Evolutionary conservation across 2,113 vertebrate species (phyloP).

Genomic region (Myotis davidii): DNA sequence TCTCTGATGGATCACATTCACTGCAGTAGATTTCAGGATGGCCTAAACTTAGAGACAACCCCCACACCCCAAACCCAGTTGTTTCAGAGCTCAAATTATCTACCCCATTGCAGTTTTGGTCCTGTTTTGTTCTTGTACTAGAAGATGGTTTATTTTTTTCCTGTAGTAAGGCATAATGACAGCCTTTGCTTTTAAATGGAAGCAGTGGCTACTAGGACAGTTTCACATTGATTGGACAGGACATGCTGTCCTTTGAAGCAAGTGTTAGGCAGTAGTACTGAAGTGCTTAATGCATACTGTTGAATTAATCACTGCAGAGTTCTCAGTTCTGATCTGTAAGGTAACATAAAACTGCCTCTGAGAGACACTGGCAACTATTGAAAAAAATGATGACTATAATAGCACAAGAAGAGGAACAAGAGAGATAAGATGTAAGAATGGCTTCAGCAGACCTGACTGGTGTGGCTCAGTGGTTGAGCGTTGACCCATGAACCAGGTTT

Average conservation of each 20-base stretch:
- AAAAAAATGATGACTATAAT: conserved; percentile 42
- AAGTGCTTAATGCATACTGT: conserved; percentile 51
- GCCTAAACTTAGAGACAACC: not conserved
- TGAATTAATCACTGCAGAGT: conserved; percentile 58
- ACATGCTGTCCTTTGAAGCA: conserved; percentile 81
- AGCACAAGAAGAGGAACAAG: not conserved
- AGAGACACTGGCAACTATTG: conserved; percentile 42
- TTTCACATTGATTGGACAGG: conserved; percentile 76
- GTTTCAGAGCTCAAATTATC: not conserved
- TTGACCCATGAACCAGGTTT: no score
- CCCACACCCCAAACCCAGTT: not conserved
- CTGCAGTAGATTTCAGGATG: conserved; percentile 30
- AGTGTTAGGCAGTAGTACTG: conserved; percentile 71
- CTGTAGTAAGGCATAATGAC: not conserved
- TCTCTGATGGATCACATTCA: conserved; percentile 13
- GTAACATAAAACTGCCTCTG: conserved; percentile 73
- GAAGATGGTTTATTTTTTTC: conserved; percentile 70
- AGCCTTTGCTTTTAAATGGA: conserved; percentile 76
- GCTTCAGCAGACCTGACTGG: not conserved
- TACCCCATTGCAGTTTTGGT: conserved; percentile 17
- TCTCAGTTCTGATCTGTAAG: conserved; percentile 72
- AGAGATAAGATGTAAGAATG: not conserved
- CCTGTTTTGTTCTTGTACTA: conserved; percentile 69
- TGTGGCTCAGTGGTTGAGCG: no score
- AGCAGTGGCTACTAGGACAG: conserved; percentile 69